Base-by-base conservation (phyloP, 1,140 invertebrate genomes). In the Heliconius hewitsoni region DNA sequence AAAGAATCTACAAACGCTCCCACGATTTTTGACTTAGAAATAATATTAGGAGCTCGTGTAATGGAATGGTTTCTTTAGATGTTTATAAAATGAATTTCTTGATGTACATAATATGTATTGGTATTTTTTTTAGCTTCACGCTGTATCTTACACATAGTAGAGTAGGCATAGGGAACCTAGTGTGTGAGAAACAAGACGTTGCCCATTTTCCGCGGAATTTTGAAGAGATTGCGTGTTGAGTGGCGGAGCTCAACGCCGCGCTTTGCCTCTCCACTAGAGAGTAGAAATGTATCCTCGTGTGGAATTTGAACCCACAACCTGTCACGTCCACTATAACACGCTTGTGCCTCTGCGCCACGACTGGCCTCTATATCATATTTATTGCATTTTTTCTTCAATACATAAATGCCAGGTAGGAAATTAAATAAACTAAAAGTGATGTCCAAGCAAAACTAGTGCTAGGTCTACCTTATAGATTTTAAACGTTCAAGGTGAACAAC, bases 21-120 rank as follows among this genome's bases (percentile, higher is more conserved):
- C 91, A 92, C 90, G 91, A 88, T 87, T 85, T 89, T 87, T 66
- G 83, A 88, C 82, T 85, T 77, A 81, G 76, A 88, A 86, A 72
- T 66, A 71, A 50, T 39, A 74, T 73, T 78, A 30, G 79, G 70
- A 74, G 78, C 1, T 72, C 60, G 76, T 50, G 57, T 79, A 84
- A 83, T 79, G 76, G 78, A 34, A 77, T 42, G 70, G 66, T 50
- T 27, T 79, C 34, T 82, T 52, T 76, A 83, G 16, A 39, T 19
- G 50, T 52, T 52, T 19, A 66, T 66, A 27, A 66, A 1, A 66
- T 4, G 8, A 13, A 11, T 30, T 66, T 13, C 23, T 9, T 66
- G 27, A 66, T 23, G 13, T 46, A 46, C 1, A 30, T 23, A n/a
- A 30, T 23, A n/a, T 66, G 3, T 27, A 4, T 4, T 13, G 19